Evolutionary conservation across 2,797 vertebrate genomes (phyloP), one percentile per base, ranked within the genome.

Genomic region (Darevskia mixta): DNA sequence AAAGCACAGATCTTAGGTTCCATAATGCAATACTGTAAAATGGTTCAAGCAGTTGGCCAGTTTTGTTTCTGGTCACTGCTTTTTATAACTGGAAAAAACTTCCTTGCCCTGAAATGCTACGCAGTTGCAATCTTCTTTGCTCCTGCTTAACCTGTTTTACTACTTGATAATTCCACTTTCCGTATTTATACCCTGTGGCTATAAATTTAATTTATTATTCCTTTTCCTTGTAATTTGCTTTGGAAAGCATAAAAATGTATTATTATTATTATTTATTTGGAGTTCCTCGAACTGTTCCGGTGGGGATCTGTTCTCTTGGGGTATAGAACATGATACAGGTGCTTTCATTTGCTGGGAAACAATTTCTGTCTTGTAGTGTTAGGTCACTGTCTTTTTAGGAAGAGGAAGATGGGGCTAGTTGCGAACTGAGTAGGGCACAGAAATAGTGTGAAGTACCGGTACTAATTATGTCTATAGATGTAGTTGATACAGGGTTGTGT

Each of bases 201-300:
- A 10, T 23, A 76, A 0, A 1, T 18, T 88, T 92, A 85, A 91
- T 88, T 93, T 92, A 94, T 90, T 41, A 20, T 29, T 15, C 23
- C 23, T 17, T 7, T 5, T 8, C 23, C n/a, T 6, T 4, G 15
- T 7, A 8, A 27, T 73, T 71, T 27, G 43, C 43, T 49, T 69
- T 55, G 71, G n/a, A 41, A 2, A 38, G 5, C n/a, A n/a, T 61
- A 92, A 64, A 90, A 55, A 55, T 13, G 11, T 49, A 49, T 49
- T 49, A 13, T 49, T 45, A 8, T 49, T 32, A 8, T 87, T 4
- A 45, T 49, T 32, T 73, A 27, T 35, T 35, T 25, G 25, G 38
- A 18, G 15, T 76, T 67, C 87, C 86, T 89, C 92, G 72, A 89
- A 20, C 87, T 11, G 66, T 87, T 89, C n/a, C 55, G 13, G 11